These are phyloP conservation scores for Nezara viridula DNA, from an alignment of 2,888 invertebrate species.

Conservation along the genomic window DNA sequence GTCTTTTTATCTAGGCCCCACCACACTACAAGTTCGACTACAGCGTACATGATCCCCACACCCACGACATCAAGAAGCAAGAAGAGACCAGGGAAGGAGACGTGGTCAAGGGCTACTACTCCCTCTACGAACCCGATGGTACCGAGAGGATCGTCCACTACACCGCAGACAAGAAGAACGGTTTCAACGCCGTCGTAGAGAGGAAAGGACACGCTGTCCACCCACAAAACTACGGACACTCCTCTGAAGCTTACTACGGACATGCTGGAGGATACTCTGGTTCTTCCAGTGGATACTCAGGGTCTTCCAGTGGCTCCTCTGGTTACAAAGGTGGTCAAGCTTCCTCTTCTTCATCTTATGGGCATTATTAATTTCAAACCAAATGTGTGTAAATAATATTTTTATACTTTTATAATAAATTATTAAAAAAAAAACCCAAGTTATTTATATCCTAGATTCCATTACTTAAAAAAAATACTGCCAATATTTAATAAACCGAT, in stretches of 20 bases:
- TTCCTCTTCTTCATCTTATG: neutral
- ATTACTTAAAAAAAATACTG: too few species aligned
- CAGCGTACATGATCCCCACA: slow-evolving; percentile 61
- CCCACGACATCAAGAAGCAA: slow-evolving; percentile 61
- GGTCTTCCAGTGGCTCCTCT: neutral
- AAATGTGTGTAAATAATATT: neutral
- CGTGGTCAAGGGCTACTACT: slow-evolving; percentile 61
- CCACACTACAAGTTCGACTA: slow-evolving; percentile 61
- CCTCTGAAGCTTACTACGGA: slow-evolving; percentile 44
- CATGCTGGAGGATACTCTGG: neutral
- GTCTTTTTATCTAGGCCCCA: slow-evolving; percentile 51
- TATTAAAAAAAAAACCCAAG: neutral
- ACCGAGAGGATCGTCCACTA: slow-evolving; percentile 65
- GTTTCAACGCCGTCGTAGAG: slow-evolving; percentile 59
- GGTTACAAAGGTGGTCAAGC: neutral
- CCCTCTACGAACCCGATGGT: slow-evolving; percentile 61
- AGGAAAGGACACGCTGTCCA: slow-evolving; percentile 58
- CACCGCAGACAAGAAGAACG: slow-evolving; percentile 64
- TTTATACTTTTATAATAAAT: slow-evolving; percentile 8
- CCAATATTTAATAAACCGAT: too few species aligned
- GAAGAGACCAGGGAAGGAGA: slow-evolving; percentile 59
- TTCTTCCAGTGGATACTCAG: neutral
- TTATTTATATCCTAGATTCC: neutral
- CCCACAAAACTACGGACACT: slow-evolving; percentile 54
- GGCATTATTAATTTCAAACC: neutral